Percentiles rank a stretch among this genome's conserved stretches.
These are phyloP conservation scores for Scartelaos histophorus DNA, from an alignment of 2,113 vertebrate species.

Conservation along the genomic window DNA sequence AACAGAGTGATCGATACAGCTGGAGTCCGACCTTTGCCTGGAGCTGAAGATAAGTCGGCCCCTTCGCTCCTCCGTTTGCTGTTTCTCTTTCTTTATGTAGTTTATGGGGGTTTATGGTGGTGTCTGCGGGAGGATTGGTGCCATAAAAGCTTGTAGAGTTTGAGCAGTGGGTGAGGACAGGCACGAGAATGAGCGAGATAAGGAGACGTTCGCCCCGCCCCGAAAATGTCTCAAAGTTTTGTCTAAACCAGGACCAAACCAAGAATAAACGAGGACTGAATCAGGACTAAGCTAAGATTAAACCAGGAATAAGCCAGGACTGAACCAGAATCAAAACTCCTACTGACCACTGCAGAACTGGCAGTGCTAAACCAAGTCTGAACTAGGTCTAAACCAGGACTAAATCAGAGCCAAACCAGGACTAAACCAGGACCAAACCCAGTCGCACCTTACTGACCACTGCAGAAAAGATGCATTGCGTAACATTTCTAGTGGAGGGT, in stretches of 20 bases:
- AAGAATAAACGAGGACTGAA: no score
- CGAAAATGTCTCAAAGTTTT: neutral
- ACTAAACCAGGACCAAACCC: no score
- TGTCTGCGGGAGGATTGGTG: slow-evolving; percentile 14
- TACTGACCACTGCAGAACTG: no score
- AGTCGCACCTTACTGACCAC: no score
- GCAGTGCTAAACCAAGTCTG: no score
- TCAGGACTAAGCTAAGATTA: no score
- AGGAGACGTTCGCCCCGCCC: neutral
- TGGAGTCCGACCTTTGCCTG: slow-evolving; percentile 59
- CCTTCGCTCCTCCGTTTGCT: slow-evolving; percentile 1
- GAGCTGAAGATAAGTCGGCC: slow-evolving; percentile 38
- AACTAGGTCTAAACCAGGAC: no score
- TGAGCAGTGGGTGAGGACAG: slow-evolving; percentile 13
- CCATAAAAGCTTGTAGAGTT: slow-evolving; percentile 5
- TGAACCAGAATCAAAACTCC: no score
- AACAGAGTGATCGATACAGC: slow-evolving; percentile 42
- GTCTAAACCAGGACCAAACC: neutral
- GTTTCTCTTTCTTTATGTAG: neutral
- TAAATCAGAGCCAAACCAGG: no score
- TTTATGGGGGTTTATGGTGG: slow-evolving; percentile 37
- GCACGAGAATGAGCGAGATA: slow-evolving; percentile 22
- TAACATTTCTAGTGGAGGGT: no score
- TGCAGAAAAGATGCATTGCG: no score
- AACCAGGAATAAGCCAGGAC: no score